Base-by-base conservation (phyloP, 1,140 invertebrate species). In the Drosophila santomea region DNA sequence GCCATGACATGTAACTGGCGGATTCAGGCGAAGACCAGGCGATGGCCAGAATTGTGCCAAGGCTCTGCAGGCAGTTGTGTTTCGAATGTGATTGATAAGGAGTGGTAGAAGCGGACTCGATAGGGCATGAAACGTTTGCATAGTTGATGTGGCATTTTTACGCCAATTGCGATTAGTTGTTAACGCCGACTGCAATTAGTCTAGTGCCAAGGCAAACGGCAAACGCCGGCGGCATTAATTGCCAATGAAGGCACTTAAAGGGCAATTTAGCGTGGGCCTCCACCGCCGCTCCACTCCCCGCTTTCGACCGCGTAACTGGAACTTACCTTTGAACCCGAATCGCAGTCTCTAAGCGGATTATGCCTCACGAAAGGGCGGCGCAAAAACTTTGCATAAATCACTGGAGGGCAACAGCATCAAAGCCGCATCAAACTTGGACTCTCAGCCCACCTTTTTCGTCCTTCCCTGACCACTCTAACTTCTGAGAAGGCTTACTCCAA, bases 171-270 rank as follows among this genome's bases (percentile, higher is more conserved):
- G 86, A 88, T 88, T 89, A 83, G 71, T 54, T 76, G 72, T 76
- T 82, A 55, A 69, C 63, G 76, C 63, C 67, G 68, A 56, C 63
- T 78, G 75, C 79, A 89, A 88, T 89, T 83, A 83, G 69, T 48
- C 76, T 72, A 68, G 59, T 45, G 85, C 69, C 78, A 89, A 89
- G 73, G 80, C 61, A 57, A 79, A 61, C 25, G 73, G 80, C 61
- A 57, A 79, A 61, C 25, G 68, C 63, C 47, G 68, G 67, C 71
- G 75, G 71, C 79, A 88, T 82, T 86, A 88, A 88, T 86, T 86
- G 83, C 62, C 76, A 74, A 89, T 83, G 73, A 89, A 80, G 72
- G 71, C 84, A 89, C 84, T 86, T 89, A 83, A 77, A 89, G 72
- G 62, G 66, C 67, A 89, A 89, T 86, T 86, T 88, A 86, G 48